Evolutionary conservation across 2,113 vertebrate genomes (phyloP), one percentile per base, ranked within the genome.

Genomic region (Gadus chalcogrammus): DNA sequence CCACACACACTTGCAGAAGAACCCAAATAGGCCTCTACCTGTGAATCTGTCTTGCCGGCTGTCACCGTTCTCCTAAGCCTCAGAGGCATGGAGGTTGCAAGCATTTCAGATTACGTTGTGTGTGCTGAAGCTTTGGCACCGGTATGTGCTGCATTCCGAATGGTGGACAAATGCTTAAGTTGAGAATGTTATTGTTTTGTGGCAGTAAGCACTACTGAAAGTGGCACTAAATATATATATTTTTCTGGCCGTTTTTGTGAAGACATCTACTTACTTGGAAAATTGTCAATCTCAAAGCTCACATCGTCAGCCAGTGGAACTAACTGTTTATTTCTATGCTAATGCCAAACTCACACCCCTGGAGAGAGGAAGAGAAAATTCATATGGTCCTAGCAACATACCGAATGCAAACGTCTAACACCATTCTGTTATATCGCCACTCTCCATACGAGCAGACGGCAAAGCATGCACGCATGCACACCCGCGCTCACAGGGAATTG

Each of bases 381-480:
- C 27, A 73, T 66, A 65, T 73, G 73, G 73, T 70, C 76, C 38
- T 70, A 28, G 60, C 67, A 82, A 69, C 65, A 66, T 80, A 72
- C 71, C 73, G 76, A 82, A 76, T 82, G 73, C 71, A 78, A 82
- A 80, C 63, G 72, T 78, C 84, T 78, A 76, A 79, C 78, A 76
- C 81, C 55, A 58, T 58, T 58, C 55, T 78, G 79, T 78, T 70
- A 38, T 71, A 38, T 74, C 61, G 62, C 67, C 31, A 48, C 68
- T 71, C 58, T n/a, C 55, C 15, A 58, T 16, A 13, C 55, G 8
- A 48, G 42, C 42, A 48, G 42, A 48, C 42, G 42, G 8, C 7
- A 8, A 63, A 3, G 79, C 76, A 68, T 17, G 65, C 27, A 18
- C 24, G 69, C 71, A 69, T 53, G 53, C 38, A 2, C 13, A 6